Conservation (phyloP, 1,140 invertebrate genomes). For the Eumeta japonica region DNA sequence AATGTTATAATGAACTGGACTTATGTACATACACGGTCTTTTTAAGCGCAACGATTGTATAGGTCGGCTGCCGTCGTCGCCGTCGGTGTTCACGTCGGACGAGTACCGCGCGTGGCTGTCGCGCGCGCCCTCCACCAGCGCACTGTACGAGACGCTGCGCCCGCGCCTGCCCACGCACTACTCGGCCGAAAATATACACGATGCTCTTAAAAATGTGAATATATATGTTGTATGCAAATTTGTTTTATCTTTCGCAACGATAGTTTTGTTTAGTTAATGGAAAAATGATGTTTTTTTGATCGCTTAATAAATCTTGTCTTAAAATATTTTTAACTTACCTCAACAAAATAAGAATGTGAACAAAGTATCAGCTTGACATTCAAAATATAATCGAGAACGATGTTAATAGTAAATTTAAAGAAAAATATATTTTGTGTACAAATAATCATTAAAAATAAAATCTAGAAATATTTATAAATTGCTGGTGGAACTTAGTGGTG, state of each 20-base stretch:
- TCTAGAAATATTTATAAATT: constrained; percentile 9
- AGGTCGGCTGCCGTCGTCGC: constrained; percentile 46
- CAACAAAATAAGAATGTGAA: too few relatives aligned
- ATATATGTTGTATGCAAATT: neutral
- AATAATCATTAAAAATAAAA: too few relatives aligned
- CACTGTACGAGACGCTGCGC: constrained; percentile 86
- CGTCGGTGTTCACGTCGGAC: constrained; percentile 81
- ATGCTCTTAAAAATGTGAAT: constrained; percentile 74
- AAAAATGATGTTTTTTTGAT: too few relatives aligned
- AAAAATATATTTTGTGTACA: too few relatives aligned
- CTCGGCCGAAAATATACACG: constrained; percentile 86
- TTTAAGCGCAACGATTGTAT: constrained; percentile 4
- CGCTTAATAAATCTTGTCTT: too few relatives aligned
- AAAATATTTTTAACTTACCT: too few relatives aligned
- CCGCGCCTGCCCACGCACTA: constrained; percentile 62
- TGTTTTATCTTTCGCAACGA: constrained; percentile 1
- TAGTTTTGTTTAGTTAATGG: too few relatives aligned
- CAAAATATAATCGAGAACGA: too few relatives aligned
- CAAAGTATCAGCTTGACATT: too few relatives aligned
- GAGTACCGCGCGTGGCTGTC: constrained; percentile 88
- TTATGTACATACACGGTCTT: constrained; percentile 6
- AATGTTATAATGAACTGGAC: too few relatives aligned
- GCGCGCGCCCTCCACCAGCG: constrained; percentile 86
- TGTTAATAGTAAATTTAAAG: too few relatives aligned
- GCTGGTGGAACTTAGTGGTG: too few relatives aligned